Conservation (phyloP, 2,113 vertebrate genomes). For the Poeciliopsis occidentalis region DNA sequence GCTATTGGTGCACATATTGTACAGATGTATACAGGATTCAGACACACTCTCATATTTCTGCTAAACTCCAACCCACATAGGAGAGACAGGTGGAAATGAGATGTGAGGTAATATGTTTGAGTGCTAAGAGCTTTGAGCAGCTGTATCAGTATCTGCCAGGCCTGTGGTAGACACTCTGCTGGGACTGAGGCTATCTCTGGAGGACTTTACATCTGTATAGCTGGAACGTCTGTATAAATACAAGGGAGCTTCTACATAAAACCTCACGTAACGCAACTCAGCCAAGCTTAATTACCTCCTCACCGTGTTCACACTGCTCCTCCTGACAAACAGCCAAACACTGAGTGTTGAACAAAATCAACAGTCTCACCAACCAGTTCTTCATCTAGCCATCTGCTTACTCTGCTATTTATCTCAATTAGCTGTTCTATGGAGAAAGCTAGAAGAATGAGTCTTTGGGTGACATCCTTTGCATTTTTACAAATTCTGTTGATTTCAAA, state of each 20-base stretch:
- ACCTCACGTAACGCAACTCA: conserved; percentile 24
- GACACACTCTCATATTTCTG: background rate
- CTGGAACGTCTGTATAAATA: conserved; percentile 75
- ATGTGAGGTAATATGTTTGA: conserved; percentile 56
- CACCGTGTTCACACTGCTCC: conserved; percentile 5
- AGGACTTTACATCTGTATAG: conserved; percentile 29
- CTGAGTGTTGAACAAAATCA: conserved; percentile 21
- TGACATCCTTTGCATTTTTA: conserved; percentile 28
- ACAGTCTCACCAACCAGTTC: conserved; percentile 28
- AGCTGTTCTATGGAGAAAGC: conserved; percentile 51
- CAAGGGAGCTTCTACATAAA: conserved; percentile 30
- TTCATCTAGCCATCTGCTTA: conserved; percentile 43
- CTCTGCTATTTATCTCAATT: conserved; percentile 63
- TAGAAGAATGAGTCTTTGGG: conserved; percentile 22
- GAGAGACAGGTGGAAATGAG: conserved; percentile 50
- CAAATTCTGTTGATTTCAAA: conserved; percentile 32
- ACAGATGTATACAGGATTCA: conserved; percentile 20
- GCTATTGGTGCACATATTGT: conserved; percentile 27
- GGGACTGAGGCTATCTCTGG: conserved; percentile 64
- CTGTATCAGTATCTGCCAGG: conserved; percentile 60
- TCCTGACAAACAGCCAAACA: conserved; percentile 46
- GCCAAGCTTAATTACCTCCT: conserved; percentile 56
- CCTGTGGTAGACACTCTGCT: conserved; percentile 47
- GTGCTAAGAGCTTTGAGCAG: conserved; percentile 54
- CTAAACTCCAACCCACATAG: conserved; percentile 23